Percentiles rank a stretch among this genome's conserved stretches.
Conservation (phyloP, 1,140 invertebrate species). For the Coptotermes formosanus region DNA sequence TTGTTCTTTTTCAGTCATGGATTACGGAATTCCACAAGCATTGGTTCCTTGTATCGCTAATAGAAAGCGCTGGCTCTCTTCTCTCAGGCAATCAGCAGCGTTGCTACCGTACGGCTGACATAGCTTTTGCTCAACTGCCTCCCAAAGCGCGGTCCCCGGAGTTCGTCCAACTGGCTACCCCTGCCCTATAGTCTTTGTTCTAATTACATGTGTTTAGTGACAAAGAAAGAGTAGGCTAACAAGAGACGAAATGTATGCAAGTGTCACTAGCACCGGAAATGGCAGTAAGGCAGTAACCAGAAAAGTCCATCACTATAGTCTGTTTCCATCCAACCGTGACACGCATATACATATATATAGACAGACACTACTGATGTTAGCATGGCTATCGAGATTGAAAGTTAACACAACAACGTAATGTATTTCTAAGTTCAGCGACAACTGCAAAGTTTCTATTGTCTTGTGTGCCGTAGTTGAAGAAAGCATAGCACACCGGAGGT, state of each 20-base stretch:
- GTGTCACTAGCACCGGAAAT: neutral
- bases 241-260: neutral
- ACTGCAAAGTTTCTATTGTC: constrained; percentile 8
- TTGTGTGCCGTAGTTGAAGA: neutral
- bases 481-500: neutral
- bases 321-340: constrained; percentile 8
- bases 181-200: neutral
- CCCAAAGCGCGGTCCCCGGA: no score
- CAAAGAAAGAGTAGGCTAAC: neutral
- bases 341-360: neutral
- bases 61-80: no score
- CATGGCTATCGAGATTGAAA: constrained; percentile 13
- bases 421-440: constrained; percentile 9
- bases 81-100: no score
- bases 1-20: no score
- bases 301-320: constrained; percentile 12
- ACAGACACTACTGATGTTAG: neutral
- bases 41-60: no score
- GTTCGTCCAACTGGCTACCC: no score
- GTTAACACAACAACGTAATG: neutral
- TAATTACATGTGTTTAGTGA: neutral
- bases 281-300: neutral
- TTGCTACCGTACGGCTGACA: no score
- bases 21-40: no score
- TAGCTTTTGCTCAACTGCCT: no score